Percentiles rank a stretch among this genome's conserved stretches.
Conservation (phyloP, 2,888 invertebrate species). For the Patella caerulea region DNA sequence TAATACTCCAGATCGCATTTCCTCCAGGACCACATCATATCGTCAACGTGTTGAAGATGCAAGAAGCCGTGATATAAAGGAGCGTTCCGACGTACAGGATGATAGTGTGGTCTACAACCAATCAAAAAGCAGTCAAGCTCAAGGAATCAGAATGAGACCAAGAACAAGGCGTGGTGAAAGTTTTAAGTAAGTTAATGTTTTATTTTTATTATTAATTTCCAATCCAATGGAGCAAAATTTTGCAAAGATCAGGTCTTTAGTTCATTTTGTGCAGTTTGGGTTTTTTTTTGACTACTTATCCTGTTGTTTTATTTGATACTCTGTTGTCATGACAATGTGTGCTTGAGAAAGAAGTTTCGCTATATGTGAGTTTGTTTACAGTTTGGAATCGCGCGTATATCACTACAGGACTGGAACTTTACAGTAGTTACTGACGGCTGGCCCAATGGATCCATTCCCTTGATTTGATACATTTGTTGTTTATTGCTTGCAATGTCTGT, state of each 20-base stretch:
- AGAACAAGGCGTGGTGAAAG: conserved; percentile 39
- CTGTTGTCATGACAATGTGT: no score
- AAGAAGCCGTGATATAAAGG: conserved; percentile 11
- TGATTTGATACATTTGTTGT: no score
- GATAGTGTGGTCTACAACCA: conserved; percentile 38
- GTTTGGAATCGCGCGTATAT: no score
- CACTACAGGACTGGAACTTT: no score
- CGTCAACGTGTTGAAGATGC: conserved; percentile 1
- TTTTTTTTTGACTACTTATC: background rate
- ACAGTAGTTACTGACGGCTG: no score
- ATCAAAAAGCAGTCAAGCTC: conserved; percentile 34
- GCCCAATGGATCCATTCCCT: no score
- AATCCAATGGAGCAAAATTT: background rate
- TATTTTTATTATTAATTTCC: background rate
- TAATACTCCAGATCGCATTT: conserved; percentile 9
- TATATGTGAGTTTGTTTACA: no score
- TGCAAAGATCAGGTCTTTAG: no score
- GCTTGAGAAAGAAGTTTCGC: no score
- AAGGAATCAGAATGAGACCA: conserved; percentile 27
- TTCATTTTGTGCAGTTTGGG: background rate
- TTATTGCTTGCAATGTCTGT: no score
- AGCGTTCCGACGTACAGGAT: conserved; percentile 29
- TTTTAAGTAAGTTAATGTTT: conserved; percentile 36
- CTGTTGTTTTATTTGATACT: no score
- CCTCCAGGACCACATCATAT: background rate